These are phyloP conservation scores for Apolygus lucorum DNA, from an alignment of 1,140 invertebrate genomes.

Conservation along the genomic window DNA sequence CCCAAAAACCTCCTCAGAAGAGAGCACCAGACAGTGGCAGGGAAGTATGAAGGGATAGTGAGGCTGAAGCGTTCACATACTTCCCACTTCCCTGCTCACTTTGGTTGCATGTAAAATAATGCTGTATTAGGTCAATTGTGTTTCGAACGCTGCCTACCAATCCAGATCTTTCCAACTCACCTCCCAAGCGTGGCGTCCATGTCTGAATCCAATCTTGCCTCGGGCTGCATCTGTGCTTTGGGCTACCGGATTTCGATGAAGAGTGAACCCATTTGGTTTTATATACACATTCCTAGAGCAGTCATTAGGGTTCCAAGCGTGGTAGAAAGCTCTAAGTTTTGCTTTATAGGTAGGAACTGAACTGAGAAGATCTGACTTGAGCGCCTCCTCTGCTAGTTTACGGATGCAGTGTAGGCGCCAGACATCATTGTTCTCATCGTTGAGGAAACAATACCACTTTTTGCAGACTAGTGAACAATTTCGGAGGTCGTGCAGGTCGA, in stretches of 20 bases:
- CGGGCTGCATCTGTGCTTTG: slow-evolving; percentile 96
- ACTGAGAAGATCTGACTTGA: slow-evolving; percentile 85
- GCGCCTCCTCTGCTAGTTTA: slow-evolving; percentile 79
- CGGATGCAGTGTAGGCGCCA: slow-evolving; percentile 86
- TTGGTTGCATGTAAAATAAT: too few relatives aligned
- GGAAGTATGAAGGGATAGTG: too few relatives aligned
- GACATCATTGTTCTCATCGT: slow-evolving; percentile 90
- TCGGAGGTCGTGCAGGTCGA: slow-evolving; percentile 74
- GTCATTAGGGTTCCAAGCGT: slow-evolving; percentile 96
- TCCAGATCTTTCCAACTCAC: slow-evolving; percentile 42
- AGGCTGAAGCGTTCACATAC: too few relatives aligned
- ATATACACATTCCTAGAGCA: slow-evolving; percentile 95
- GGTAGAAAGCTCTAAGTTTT: slow-evolving; percentile 87
- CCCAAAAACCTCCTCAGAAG: too few relatives aligned
- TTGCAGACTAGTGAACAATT: slow-evolving; percentile 90
- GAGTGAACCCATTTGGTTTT: slow-evolving; percentile 92
- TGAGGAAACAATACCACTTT: slow-evolving; percentile 82
- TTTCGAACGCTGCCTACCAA: too few relatives aligned
- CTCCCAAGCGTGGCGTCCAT: slow-evolving; percentile 95
- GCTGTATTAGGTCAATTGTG: too few relatives aligned
- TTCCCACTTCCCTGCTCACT: too few relatives aligned
- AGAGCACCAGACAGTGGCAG: too few relatives aligned
- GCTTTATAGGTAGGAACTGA: slow-evolving; percentile 86
- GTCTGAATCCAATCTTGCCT: slow-evolving; percentile 87
- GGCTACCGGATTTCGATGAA: slow-evolving; percentile 94